phyloP scores from a whole-genome alignment of 2,888 invertebrate species.

The Glaucopsyche alexis region DNA sequence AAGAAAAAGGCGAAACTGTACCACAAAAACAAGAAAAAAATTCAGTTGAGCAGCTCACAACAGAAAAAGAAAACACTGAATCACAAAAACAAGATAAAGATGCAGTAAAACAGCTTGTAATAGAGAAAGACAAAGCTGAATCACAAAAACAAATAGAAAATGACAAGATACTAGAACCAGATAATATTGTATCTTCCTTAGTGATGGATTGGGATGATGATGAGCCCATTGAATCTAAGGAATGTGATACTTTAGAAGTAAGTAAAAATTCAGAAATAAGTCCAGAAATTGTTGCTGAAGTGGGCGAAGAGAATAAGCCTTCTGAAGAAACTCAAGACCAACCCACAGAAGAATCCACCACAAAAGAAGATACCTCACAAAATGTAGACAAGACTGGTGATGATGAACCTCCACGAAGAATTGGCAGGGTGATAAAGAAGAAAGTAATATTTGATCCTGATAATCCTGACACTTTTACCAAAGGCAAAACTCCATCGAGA shows the following conservation, averaged over 20 bases:
- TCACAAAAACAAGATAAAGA: conserved; percentile 35
- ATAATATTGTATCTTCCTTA: conserved; percentile 71
- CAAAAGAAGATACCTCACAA: conserved; percentile 49
- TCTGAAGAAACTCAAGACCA: conserved; percentile 43
- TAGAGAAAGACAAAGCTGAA: conserved; percentile 35
- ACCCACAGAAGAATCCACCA: conserved; percentile 46
- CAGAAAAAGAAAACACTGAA: conserved; percentile 36
- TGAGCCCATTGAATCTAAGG: conserved; percentile 51
- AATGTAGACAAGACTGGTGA: conserved; percentile 52
- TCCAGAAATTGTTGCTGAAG: conserved; percentile 38
- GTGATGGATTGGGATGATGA: conserved; percentile 79
- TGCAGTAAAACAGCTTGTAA: conserved; percentile 35
- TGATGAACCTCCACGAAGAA: conserved; percentile 60
- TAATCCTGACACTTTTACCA: conserved; percentile 77
- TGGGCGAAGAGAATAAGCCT: conserved; percentile 33
- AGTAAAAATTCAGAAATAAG: conserved; percentile 41
- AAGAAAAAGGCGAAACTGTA: conserved; percentile 36
- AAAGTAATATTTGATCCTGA: conserved; percentile 88
- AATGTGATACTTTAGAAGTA: conserved; percentile 36
- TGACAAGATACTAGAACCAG: conserved; percentile 44
- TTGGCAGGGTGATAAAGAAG: conserved; percentile 82
- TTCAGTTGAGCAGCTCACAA: conserved; percentile 35
- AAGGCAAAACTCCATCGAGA: conserved; percentile 56
- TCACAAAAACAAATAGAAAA: conserved; percentile 35
- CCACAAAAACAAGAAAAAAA: conserved; percentile 35